Conservation (phyloP, 2,888 invertebrate species). For the Hoplodrina blanda region DNA sequence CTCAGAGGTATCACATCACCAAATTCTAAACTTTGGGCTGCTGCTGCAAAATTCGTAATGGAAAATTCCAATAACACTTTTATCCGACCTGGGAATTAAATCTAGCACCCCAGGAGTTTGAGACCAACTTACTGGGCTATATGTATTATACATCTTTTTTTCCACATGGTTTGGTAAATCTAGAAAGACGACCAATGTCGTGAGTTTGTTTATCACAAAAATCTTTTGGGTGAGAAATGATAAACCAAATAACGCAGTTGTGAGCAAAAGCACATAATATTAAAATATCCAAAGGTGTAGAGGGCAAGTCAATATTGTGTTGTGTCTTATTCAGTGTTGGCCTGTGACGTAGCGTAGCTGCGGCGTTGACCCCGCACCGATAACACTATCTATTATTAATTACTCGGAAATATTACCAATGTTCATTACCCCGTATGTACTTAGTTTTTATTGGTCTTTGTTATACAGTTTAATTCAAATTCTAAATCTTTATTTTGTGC, state of each 20-base stretch:
- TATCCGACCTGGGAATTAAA: too few species aligned
- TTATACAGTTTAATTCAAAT: too few species aligned
- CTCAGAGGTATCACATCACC: too few species aligned
- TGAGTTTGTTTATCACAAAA: conserved; percentile 8
- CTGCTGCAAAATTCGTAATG: too few species aligned
- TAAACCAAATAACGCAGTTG: neutral
- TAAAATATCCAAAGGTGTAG: conserved; percentile 25
- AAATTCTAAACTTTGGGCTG: too few species aligned
- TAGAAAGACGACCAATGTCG: neutral
- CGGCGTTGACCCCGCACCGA: conserved; percentile 69
- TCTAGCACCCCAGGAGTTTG: too few species aligned
- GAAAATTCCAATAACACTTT: too few species aligned
- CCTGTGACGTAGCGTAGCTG: conserved; percentile 41
- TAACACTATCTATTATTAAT: conserved; percentile 74
- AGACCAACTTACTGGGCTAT: too few species aligned
- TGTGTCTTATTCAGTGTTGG: conserved; percentile 19
- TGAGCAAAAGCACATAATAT: neutral
- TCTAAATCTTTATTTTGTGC: too few species aligned
- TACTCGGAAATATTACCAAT: conserved; percentile 67
- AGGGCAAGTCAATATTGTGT: conserved; percentile 38
- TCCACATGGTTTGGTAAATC: neutral
- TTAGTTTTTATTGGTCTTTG: neutral
- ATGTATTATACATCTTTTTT: neutral
- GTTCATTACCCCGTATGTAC: conserved; percentile 19
- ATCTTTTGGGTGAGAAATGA: neutral